A percentile compares a stretch with the other conserved stretches of the same genome.
Evolutionary conservation across 2,113 vertebrate genomes (phyloP).

Genomic region (Myrmecobius fasciatus): DNA sequence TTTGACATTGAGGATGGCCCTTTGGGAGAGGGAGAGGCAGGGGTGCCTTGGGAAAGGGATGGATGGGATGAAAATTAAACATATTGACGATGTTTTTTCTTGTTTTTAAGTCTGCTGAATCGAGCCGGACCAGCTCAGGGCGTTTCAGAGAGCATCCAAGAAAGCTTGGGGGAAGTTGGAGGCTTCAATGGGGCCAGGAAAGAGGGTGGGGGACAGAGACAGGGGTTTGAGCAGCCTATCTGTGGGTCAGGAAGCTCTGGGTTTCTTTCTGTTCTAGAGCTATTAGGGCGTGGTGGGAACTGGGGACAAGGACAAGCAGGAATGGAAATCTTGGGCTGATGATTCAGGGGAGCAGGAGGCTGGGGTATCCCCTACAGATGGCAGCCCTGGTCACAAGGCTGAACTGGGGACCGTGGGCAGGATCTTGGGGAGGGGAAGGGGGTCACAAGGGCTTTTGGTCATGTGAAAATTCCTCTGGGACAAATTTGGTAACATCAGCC

Average conservation of each 20-base stretch:
- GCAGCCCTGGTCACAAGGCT: conserved; percentile 60
- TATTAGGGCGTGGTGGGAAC: conserved; percentile 48
- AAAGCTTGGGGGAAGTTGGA: not conserved
- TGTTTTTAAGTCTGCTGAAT: not conserved
- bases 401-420: conserved; percentile 66
- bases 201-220: no score
- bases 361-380: conserved; percentile 26
- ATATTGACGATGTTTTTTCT: not conserved
- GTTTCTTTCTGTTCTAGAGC: conserved; percentile 53
- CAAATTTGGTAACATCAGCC: conserved; percentile 69
- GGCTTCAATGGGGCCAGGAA: not conserved
- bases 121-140: not conserved
- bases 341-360: conserved; percentile 66
- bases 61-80: not conserved
- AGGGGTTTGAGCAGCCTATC: not conserved
- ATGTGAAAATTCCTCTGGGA: conserved; percentile 62
- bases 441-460: conserved; percentile 74
- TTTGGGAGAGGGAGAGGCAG: not conserved
- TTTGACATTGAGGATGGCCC: not conserved
- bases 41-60: no score
- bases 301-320: not conserved
- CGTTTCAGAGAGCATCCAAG: not conserved
- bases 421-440: conserved; percentile 48
- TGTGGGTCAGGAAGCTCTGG: not conserved
- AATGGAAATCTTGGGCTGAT: conserved; percentile 56